Conservation (phyloP, 1,140 invertebrate genomes). For the Musca vetustissima region DNA sequence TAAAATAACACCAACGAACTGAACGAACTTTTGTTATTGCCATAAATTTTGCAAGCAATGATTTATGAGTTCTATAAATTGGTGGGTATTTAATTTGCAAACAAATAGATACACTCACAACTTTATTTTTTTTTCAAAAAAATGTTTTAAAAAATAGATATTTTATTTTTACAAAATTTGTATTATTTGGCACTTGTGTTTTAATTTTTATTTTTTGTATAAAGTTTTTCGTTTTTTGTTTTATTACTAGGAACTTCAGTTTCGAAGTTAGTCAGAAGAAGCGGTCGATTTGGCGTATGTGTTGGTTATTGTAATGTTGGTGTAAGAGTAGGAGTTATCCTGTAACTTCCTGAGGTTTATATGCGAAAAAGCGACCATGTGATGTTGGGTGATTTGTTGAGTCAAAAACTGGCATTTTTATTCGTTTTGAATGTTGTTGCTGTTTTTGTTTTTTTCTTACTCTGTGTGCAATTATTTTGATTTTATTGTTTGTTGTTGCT, state of each 20-base stretch:
- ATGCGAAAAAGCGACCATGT: slow-evolving; percentile 35
- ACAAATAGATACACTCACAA: not conserved
- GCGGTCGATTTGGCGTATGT: not conserved
- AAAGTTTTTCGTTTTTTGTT: no score
- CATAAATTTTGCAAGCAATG: not conserved
- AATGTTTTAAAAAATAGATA: not conserved
- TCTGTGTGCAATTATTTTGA: not conserved
- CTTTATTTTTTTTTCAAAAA: not conserved
- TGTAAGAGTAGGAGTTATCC: slow-evolving; percentile 46
- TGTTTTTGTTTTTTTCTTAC: no score
- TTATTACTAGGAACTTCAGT: no score
- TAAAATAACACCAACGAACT: slow-evolving; percentile 36
- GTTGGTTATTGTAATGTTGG: slow-evolving; percentile 21
- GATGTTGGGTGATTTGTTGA: slow-evolving; percentile 8
- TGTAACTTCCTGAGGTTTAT: slow-evolving; percentile 43
- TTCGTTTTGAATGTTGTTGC: not conserved
- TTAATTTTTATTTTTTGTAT: not conserved
- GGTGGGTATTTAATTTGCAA: not conserved
- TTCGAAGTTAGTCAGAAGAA: no score
- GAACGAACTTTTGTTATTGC: slow-evolving; percentile 1
- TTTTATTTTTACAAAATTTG: not conserved
- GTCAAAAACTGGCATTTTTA: not conserved
- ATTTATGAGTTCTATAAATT: not conserved
- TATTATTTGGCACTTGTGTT: not conserved
- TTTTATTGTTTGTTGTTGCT: slow-evolving; percentile 17